These are phyloP conservation scores for Desmodus rotundus DNA, from an alignment of 2,113 vertebrate genomes.

Conservation along the genomic window DNA sequence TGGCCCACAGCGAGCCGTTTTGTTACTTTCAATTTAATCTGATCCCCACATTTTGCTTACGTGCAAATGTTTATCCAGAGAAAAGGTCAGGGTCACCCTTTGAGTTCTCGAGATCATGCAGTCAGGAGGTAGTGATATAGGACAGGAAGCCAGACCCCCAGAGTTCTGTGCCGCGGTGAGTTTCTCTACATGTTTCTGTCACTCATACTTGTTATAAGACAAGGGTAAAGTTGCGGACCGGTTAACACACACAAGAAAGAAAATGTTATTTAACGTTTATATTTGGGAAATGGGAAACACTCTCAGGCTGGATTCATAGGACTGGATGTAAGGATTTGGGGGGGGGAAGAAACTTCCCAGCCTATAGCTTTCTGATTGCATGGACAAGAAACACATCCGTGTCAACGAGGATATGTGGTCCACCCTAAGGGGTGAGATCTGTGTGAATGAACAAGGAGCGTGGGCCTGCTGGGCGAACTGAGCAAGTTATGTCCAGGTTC, in stretches of 20 bases:
- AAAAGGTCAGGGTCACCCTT: not conserved
- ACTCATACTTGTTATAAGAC: not conserved
- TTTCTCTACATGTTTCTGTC: not conserved
- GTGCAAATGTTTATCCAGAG: not conserved
- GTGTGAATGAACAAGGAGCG: not conserved
- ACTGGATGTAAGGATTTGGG: not conserved
- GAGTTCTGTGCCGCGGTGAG: not conserved
- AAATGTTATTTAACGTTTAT: not conserved
- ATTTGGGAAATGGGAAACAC: not conserved
- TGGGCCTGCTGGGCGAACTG: not conserved
- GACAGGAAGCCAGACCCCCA: not conserved
- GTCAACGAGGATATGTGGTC: not conserved
- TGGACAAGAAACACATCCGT: not conserved
- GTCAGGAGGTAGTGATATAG: rapidly evolving
- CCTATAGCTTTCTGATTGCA: not conserved
- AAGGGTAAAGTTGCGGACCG: not conserved
- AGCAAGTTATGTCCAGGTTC: not conserved
- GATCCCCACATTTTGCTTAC: not conserved
- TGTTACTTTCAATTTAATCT: not conserved
- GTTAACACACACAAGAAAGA: not conserved
- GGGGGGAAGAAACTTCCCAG: not conserved
- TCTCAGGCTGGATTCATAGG: not conserved
- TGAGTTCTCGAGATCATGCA: not conserved
- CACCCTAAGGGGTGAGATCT: too few species aligned
- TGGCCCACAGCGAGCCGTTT: not conserved